Evolutionary conservation across 2,113 vertebrate genomes (phyloP).

Genomic region (Azemiops feae): DNA sequence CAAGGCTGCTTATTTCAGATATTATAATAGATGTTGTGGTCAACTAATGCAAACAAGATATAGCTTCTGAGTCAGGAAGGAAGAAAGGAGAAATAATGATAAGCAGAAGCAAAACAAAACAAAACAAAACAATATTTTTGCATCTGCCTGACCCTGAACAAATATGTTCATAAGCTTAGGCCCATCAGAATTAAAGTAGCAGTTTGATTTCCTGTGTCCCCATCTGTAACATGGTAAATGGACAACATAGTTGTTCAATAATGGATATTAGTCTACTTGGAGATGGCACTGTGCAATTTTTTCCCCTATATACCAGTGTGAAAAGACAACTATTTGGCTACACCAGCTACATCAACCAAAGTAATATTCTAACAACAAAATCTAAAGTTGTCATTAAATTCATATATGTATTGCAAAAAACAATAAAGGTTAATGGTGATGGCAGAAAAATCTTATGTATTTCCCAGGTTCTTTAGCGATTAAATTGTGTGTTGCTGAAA

Average conservation of each 20-base stretch:
- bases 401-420: neutral
- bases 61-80: neutral
- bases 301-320: neutral
- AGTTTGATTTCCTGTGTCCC: neutral
- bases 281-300: neutral
- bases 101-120: neutral
- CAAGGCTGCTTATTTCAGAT: neutral
- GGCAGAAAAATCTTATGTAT: neutral
- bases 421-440: neutral
- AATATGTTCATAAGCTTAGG: neutral
- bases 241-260: neutral
- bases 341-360: neutral
- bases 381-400: neutral
- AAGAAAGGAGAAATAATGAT: neutral
- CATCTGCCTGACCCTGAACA: neutral
- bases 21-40: neutral
- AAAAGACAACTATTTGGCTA: neutral
- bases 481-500: neutral
- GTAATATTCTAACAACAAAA: neutral
- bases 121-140: neutral
- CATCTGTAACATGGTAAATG: neutral
- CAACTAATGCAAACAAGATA: neutral
- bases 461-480: neutral
- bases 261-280: neutral
- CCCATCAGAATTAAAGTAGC: neutral